Evolutionary conservation across 2,888 invertebrate species (phyloP), one percentile per base, ranked within the genome.

Genomic region (Myopa tessellatipennis): DNA sequence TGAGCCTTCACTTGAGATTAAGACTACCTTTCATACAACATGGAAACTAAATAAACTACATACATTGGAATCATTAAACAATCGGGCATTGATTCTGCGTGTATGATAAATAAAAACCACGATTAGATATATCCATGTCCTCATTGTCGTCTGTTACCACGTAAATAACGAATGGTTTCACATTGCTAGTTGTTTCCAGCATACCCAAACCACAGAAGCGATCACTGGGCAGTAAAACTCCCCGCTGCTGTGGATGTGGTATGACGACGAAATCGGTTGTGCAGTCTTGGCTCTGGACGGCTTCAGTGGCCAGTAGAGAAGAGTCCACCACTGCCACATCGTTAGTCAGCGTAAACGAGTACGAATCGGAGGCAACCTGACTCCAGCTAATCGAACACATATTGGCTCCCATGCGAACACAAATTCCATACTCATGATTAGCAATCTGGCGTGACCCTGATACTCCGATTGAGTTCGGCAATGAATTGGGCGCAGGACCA

Each of bases 181-280:
- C 85, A 3, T 81, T 76, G 92, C 94, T 91, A 65, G 91, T 92
- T 68, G 94, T 93, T 4, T 92, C 85, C 3, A 92, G 90, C 82
- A 95, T 92, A 4, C 93, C 94, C 78, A 94, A 90, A 0, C 95
- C 95, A 85, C 95, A 95, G 89, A 95, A 95, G 65, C 95, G 90
- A 84, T 95, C 95, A 3, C 91, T 91, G 79, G 90, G 89, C 65
- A 88, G 87, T 10, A 84, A 84, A 67, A 86, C 87, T 68, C 90
- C 90, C 16, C 90, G 90, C 63, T 91, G 85, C 0, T 82, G 86
- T 0, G 95, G 93, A 87, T 93, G 92, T 4, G 95, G 94, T 82
- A 96, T 93, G 5, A 95, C 91, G 12, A 95, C 92, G 84, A 93
- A 95, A 89, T 95, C 95, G 0, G 92, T 92, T 68, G 90, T 91